phyloP scores from a whole-genome alignment of 1,140 invertebrate species.

The Kradibia gibbosae region DNA sequence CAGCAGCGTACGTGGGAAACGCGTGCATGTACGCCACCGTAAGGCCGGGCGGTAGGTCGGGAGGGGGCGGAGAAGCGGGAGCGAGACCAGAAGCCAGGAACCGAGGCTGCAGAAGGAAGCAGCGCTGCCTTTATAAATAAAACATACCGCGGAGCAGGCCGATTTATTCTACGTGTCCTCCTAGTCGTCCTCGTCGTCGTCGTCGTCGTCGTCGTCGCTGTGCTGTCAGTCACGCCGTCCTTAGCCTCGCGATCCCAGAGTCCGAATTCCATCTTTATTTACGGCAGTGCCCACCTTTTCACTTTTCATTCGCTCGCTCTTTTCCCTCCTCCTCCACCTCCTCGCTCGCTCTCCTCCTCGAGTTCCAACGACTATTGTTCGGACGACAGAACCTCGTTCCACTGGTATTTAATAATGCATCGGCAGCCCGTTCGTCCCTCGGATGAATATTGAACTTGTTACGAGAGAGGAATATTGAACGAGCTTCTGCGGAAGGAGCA shows the following conservation, averaged over 20 bases:
- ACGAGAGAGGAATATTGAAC: neutral
- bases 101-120: neutral
- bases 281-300: neutral
- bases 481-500: neutral
- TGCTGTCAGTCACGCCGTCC: neutral
- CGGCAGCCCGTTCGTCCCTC: neutral
- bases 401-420: conserved; percentile 5
- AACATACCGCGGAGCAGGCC: neutral
- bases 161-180: neutral
- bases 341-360: neutral
- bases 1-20: conserved; percentile 6
- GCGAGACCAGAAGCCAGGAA: no score
- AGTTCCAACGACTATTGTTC: no score
- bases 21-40: neutral
- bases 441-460: conserved; percentile 18
- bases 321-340: neutral
- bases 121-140: conserved; percentile 26
- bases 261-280: conserved; percentile 6
- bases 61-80: neutral
- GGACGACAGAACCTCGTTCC: no score
- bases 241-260: neutral
- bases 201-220: neutral
- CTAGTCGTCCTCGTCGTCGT: neutral
- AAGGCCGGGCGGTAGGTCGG: no score
- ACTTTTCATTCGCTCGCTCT: neutral